Evolutionary conservation across 2,888 invertebrate genomes (phyloP), one percentile per base, ranked within the genome.

Genomic region (Oscheius sp.): DNA sequence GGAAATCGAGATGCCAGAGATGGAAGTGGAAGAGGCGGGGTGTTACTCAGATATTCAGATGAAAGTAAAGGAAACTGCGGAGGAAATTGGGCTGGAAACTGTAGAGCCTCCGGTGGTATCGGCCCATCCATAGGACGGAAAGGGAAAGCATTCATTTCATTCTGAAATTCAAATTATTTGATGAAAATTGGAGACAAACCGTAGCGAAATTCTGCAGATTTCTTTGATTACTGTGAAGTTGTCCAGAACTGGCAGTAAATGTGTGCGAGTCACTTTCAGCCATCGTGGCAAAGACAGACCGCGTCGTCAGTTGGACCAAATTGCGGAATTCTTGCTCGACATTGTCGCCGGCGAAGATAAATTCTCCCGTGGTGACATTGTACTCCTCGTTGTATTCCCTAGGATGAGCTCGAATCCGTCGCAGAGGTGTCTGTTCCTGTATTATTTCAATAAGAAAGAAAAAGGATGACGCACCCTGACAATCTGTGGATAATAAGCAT

Each of bases 221-320:
- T 6, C 61, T n/a, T 18, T 61, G 41, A 3, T 35, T 61, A 2
- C 43, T 21, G 21, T 61, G n/a, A 13, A 61, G 18, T 3, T 21
- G 21, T 16, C 21, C n/a, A 6, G 61, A 61, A 43, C 41, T 70
- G 29, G 59, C 23, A 7, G 70, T 49, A 3, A 56, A 43, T 3
- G 25, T 43, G 2, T 70, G 49, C 41, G 25, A 18, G 41, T 70
- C 70, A 9, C 23, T 45, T 21, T 70, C 70, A 6, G 35, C 12
- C 70, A 70, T 70, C n/a, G 7, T 16, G 27, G 41, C 45, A 27
- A 70, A 35, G 7, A 70, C 21, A 1, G 70, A 70, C 23, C 70
- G 45, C 5, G 43, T 18, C 3, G 70, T 16, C 9, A 70, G n/a
- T 29, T 70, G 58, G 21, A 70, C n/a, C 21, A 70, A 45, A 21